phyloP scores from a whole-genome alignment of 2,888 invertebrate genomes.

The Epinotia demarniana region DNA sequence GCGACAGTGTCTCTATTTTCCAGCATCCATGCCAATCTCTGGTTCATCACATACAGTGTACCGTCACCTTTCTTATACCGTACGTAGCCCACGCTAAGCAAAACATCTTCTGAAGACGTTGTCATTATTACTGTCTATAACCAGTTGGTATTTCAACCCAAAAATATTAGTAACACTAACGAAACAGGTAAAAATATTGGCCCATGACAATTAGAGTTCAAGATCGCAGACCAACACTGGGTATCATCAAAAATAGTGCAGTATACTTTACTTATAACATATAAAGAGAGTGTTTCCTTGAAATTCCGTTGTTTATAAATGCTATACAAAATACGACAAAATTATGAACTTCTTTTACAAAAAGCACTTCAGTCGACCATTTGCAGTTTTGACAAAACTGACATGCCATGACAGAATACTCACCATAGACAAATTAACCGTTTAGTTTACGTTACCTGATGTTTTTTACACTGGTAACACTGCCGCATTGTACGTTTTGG shows the following conservation, averaged over 20 bases:
- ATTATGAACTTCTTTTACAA: slow-evolving; percentile 64
- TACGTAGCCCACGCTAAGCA: slow-evolving; percentile 96
- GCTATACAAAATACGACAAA: slow-evolving; percentile 58
- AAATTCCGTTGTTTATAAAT: slow-evolving; percentile 39
- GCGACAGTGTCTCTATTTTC: slow-evolving; percentile 96
- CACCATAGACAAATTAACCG: slow-evolving; percentile 59
- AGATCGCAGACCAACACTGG: slow-evolving; percentile 21
- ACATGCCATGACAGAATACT: slow-evolving; percentile 29
- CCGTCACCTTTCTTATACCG: slow-evolving; percentile 98
- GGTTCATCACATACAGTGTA: slow-evolving; percentile 97
- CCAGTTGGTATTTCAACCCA: slow-evolving; percentile 9
- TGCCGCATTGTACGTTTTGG: background rate
- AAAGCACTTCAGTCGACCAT: slow-evolving; percentile 74
- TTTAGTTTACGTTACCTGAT: slow-evolving; percentile 5
- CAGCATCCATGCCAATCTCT: slow-evolving; percentile 98
- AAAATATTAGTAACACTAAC: slow-evolving; percentile 26
- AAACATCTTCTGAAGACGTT: slow-evolving; percentile 97
- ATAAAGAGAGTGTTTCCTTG: background rate
- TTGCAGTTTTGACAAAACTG: slow-evolving; percentile 62
- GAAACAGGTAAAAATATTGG: slow-evolving; percentile 40
- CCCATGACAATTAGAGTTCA: slow-evolving; percentile 34
- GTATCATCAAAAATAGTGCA: slow-evolving; percentile 9
- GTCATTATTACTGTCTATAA: slow-evolving; percentile 83
- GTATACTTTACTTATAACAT: background rate
- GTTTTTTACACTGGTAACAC: slow-evolving; percentile 16